Evolutionary conservation across 1,140 invertebrate species (phyloP).

Genomic region (Apis cerana): DNA sequence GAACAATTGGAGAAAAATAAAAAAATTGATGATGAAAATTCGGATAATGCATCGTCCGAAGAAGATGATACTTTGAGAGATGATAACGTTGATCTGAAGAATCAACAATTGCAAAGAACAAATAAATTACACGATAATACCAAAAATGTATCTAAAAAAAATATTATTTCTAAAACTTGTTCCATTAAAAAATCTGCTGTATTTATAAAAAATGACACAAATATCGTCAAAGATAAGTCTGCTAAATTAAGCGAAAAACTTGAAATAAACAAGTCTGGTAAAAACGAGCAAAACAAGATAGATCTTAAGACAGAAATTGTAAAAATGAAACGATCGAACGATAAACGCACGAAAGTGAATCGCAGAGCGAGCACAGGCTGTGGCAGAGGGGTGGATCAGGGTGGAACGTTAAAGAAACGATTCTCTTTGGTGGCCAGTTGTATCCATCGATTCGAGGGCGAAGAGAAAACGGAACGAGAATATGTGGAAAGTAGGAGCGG

Average conservation of each 20-base stretch:
- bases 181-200: background rate
- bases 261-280: background rate
- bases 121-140: background rate
- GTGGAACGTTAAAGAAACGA: constrained; percentile 66
- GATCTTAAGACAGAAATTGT: background rate
- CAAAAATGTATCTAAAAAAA: background rate
- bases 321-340: background rate
- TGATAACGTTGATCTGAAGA: background rate
- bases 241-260: constrained; percentile 1
- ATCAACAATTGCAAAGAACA: background rate
- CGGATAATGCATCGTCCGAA: constrained; percentile 13
- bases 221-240: background rate
- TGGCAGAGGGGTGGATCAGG: constrained; percentile 40
- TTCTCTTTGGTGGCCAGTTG: constrained; percentile 78
- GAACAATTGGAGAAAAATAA: constrained; percentile 25
- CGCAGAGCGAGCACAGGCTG: constrained; percentile 54
- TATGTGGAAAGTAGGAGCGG: constrained; percentile 64
- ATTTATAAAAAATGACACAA: background rate
- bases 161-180: background rate
- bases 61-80: constrained; percentile 31
- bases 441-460: constrained; percentile 76
- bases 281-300: background rate
- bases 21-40: background rate
- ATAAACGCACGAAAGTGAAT: constrained; percentile 30
- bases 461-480: constrained; percentile 62